Evolutionary conservation across 2,113 vertebrate species (phyloP), one percentile per base, ranked within the genome.

Genomic region (Channa maculata): DNA sequence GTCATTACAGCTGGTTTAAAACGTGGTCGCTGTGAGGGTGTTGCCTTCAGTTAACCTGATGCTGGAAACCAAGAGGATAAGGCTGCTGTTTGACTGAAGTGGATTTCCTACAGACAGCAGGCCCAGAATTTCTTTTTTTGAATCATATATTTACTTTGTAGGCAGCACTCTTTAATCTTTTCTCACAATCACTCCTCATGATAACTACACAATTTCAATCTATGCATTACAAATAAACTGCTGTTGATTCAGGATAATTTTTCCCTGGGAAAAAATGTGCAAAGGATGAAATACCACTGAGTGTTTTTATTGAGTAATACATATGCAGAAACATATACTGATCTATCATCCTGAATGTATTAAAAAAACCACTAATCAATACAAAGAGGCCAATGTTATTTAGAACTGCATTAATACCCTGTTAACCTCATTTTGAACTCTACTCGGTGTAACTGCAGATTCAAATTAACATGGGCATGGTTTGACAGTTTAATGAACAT

Each of bases 1-100:
- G 77, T 83, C 82, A 85, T 89, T 87, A 82, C 60, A 84, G 79
- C 86, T 84, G 74, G 64, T 88, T 85, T 82, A 77, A 45, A 79
- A 57, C 66, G 75, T 0, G 34, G 83, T 44, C 11, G 46, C 64
- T 44, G 66, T 50, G 61, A 82, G 75, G 62, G 50, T 5, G 68
- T 60, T 53, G 70, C 71, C 52, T 34, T 72, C 65, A 51, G 63
- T 86, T 80, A 88, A 85, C 79, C 61, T 69, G 59, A 43, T 63
- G 62, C 84, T 69, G 14, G 10, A 65, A 66, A 79, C 48, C 11
- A 39, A 15, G 53, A 72, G 46, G 70, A 46, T 11, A 39, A 43
- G 14, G 61, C 36, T 2, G 76, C 50, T 53, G 12, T 51, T 45
- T 45, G 51, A 58, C 53, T 72, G 49, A 66, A 75, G 59, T 11